Conservation (phyloP, 2,888 invertebrate genomes). For the Chrysolina americana region DNA sequence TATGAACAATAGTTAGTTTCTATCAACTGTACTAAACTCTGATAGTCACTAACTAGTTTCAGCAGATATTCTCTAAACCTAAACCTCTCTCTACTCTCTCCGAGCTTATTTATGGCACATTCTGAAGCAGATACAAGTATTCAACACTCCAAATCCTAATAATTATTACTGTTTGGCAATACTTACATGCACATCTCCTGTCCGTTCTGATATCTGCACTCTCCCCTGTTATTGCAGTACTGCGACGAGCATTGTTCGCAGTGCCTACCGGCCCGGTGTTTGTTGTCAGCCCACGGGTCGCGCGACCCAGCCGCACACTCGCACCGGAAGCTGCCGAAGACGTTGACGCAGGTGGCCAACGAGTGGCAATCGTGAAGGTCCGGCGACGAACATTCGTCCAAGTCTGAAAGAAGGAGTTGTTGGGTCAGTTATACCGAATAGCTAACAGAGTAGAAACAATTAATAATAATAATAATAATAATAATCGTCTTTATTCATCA, state of each 20-base stretch:
- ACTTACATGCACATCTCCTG: conserved; percentile 84
- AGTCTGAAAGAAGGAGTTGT: conserved; percentile 71
- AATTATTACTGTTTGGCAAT: neutral
- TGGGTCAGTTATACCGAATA: too few species aligned
- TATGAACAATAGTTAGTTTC: too few species aligned
- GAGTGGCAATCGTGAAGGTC: conserved; percentile 90
- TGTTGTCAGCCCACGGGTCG: conserved; percentile 81
- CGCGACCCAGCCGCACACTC: conserved; percentile 82
- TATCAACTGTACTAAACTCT: too few species aligned
- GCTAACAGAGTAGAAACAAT: too few species aligned
- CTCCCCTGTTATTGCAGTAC: conserved; percentile 88
- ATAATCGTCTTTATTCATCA: too few species aligned
- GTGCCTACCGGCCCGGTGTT: conserved; percentile 79
- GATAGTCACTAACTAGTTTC: too few species aligned
- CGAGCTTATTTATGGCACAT: too few species aligned
- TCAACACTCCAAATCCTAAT: too few species aligned
- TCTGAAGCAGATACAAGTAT: too few species aligned
- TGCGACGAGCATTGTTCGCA: conserved; percentile 85
- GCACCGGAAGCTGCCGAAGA: conserved; percentile 88
- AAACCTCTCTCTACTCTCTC: too few species aligned
- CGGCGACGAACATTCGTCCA: conserved; percentile 87
- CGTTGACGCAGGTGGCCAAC: conserved; percentile 84
- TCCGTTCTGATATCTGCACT: conserved; percentile 84
- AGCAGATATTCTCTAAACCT: too few species aligned
- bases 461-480: too few species aligned